Percentiles rank a stretch among this genome's conserved stretches.
Evolutionary conservation across 2,888 invertebrate genomes (phyloP).

Genomic region (Yponomeuta evonymella): DNA sequence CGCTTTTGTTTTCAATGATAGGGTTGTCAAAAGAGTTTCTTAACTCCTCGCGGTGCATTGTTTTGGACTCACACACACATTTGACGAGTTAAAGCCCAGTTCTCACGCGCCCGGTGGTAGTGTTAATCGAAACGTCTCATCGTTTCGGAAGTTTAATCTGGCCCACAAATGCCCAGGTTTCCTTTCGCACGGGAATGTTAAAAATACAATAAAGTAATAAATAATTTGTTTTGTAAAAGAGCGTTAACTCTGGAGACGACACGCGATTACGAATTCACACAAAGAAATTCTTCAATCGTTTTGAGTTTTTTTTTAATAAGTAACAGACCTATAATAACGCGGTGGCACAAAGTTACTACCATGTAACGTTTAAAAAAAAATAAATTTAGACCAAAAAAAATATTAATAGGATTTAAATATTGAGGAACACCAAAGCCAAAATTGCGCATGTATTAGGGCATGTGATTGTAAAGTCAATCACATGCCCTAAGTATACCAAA

Average conservation of each 20-base stretch:
- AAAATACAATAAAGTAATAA: not conserved
- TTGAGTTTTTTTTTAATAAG: no score
- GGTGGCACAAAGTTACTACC: no score
- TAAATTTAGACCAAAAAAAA: no score
- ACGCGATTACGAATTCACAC: no score
- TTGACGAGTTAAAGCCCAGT: slow-evolving; percentile 14
- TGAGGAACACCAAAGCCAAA: not conserved
- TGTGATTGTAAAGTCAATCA: no score
- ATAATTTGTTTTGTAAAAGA: not conserved
- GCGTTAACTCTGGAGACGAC: not conserved
- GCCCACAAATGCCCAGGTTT: not conserved
- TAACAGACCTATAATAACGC: no score
- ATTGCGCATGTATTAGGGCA: not conserved
- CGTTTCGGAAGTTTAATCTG: not conserved
- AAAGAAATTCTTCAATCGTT: no score
- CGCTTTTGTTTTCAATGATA: not conserved
- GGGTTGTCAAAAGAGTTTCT: slow-evolving; percentile 28
- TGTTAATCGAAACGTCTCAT: not conserved
- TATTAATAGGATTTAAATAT: no score
- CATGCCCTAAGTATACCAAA: no score
- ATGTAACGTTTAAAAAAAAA: no score
- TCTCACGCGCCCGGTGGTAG: not conserved
- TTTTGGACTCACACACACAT: slow-evolving; percentile 29
- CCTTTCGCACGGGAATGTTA: not conserved
- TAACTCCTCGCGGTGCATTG: slow-evolving; percentile 62